phyloP scores from a whole-genome alignment of 2,888 invertebrate species.

The Diaphora mendica region DNA sequence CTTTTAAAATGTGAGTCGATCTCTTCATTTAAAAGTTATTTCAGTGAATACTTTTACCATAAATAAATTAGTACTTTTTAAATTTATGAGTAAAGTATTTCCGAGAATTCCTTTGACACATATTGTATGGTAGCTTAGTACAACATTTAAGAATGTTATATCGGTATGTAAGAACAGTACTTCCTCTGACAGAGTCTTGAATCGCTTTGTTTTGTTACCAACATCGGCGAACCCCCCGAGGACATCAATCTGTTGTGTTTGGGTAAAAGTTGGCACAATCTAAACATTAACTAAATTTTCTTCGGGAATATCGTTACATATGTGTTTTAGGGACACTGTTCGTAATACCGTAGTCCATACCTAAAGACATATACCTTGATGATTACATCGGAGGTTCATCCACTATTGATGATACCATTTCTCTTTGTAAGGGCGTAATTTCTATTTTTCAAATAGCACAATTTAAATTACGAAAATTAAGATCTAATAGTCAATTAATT shows the following conservation, averaged over 20 bases:
- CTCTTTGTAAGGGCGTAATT: background rate
- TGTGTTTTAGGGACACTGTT: constrained; percentile 23
- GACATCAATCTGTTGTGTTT: constrained; percentile 59
- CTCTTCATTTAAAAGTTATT: constrained; percentile 32
- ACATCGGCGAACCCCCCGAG: constrained; percentile 51
- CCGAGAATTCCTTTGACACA: constrained; percentile 50
- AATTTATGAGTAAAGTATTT: constrained; percentile 8
- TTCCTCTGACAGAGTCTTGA: constrained; percentile 55
- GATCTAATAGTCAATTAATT: constrained; percentile 5
- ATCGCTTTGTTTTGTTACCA: constrained; percentile 66
- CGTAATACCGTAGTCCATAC: constrained; percentile 17
- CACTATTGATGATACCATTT: background rate
- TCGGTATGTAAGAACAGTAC: constrained; percentile 57
- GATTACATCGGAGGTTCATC: background rate
- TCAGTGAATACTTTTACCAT: constrained; percentile 38
- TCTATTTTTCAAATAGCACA: background rate
- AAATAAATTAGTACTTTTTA: constrained; percentile 25
- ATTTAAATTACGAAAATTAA: background rate
- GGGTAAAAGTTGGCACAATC: constrained; percentile 57
- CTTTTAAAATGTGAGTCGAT: background rate
- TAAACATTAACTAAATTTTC: constrained; percentile 58
- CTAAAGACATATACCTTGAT: constrained; percentile 4
- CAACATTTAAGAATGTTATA: constrained; percentile 52
- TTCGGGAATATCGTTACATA: constrained; percentile 34
- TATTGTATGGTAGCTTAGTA: constrained; percentile 37